Evolutionary conservation across 2,113 vertebrate species (phyloP).

Genomic region (Trachemys scripta): DNA sequence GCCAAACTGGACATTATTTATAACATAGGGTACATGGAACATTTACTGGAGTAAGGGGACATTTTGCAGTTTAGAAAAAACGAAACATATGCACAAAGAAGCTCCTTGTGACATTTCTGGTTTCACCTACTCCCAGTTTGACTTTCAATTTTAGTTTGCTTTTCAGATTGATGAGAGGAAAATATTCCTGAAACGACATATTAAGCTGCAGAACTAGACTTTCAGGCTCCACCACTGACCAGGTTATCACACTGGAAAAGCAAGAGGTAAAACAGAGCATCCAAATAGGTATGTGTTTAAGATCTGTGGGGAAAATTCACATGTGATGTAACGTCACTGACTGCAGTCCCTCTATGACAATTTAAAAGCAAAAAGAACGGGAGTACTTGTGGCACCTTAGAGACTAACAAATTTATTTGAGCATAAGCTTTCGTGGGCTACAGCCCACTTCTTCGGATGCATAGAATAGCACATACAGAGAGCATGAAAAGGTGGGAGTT

Average conservation of each 20-base stretch:
- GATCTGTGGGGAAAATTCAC: background rate
- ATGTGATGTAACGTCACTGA: background rate
- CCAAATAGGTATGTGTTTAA: background rate
- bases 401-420: no score
- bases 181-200: background rate
- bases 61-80: background rate
- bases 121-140: background rate
- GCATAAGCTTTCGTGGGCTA: no score
- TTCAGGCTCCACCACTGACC: slow-evolving; percentile 7
- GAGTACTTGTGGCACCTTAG: no score
- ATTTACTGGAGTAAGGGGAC: background rate
- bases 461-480: no score
- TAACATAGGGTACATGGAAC: background rate
- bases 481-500: no score
- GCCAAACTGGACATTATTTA: background rate
- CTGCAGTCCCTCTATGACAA: background rate
- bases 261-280: background rate
- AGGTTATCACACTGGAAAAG: slow-evolving; percentile 17
- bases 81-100: background rate
- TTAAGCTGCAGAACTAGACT: background rate
- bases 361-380: background rate
- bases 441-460: no score
- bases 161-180: background rate
- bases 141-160: background rate
- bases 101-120: background rate